phyloP scores from a whole-genome alignment of 1,140 invertebrate genomes.

The Aphelenchoides avenae region DNA sequence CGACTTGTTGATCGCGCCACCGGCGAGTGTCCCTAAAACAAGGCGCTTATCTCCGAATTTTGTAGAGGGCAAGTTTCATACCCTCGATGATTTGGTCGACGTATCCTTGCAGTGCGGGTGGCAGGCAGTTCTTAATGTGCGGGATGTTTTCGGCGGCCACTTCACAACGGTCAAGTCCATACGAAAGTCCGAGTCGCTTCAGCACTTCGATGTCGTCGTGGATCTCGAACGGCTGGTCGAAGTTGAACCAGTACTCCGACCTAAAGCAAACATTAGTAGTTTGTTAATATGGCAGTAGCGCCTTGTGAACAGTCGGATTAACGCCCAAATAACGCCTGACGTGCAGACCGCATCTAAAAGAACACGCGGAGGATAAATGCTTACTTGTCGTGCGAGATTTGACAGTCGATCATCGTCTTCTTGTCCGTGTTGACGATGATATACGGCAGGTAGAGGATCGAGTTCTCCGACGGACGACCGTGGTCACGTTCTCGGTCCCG shows the following conservation, averaged over 20 bases:
- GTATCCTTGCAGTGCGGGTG: conserved; percentile 83
- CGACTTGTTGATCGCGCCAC: conserved; percentile 4
- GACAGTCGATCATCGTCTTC: conserved; percentile 96
- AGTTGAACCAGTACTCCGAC: conserved; percentile 97
- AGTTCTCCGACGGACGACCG: conserved; percentile 75
- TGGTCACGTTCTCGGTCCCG: conserved; percentile 73
- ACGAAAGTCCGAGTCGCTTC: conserved; percentile 84
- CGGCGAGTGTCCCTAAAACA: conserved; percentile 1
- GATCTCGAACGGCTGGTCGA: conserved; percentile 98
- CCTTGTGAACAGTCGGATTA: too few relatives aligned
- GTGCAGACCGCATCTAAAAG: too few relatives aligned
- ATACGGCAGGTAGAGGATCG: conserved; percentile 91
- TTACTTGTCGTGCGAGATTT: conserved; percentile 98
- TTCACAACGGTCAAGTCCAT: conserved; percentile 83
- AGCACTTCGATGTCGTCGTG: conserved; percentile 91
- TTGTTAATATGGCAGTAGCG: too few relatives aligned
- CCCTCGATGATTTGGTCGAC: conserved; percentile 67
- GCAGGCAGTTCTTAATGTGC: conserved; percentile 81
- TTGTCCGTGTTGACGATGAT: conserved; percentile 97
- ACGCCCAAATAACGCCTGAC: too few relatives aligned
- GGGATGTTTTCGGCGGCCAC: conserved; percentile 76
- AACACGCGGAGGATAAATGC: too few relatives aligned
- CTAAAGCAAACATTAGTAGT: conserved; percentile 65
- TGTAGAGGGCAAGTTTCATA: not conserved
- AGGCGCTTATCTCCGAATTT: not conserved